These are phyloP conservation scores for Dicranocentrus wangi DNA, from an alignment of 2,888 invertebrate genomes.

Conservation along the genomic window DNA sequence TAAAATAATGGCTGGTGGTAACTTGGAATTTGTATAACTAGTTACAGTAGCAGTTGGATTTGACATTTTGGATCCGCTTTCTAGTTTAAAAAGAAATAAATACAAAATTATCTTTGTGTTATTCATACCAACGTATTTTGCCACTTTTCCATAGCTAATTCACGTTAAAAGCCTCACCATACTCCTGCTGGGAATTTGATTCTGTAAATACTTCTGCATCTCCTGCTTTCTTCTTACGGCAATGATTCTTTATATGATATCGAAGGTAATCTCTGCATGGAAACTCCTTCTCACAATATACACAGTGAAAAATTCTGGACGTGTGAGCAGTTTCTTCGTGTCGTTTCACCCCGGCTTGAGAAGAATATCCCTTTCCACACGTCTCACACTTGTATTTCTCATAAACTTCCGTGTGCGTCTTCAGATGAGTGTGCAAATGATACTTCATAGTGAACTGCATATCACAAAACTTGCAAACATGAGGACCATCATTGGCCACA, in stretches of 20 bases:
- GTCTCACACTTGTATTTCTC: conserved; percentile 46
- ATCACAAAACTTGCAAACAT: conserved; percentile 38
- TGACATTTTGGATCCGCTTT: no score
- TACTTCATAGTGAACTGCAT: conserved; percentile 29
- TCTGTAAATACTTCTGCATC: neutral
- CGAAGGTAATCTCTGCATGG: conserved; percentile 43
- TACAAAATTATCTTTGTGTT: no score
- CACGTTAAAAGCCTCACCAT: no score
- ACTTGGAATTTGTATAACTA: no score
- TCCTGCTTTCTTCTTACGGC: conserved; percentile 14
- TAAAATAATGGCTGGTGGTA: no score
- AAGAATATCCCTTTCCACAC: conserved; percentile 48
- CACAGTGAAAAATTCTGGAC: neutral
- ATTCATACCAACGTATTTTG: no score
- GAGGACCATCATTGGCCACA: conserved; percentile 26
- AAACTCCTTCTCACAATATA: conserved; percentile 24
- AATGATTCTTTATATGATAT: conserved; percentile 48
- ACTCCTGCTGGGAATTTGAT: no score
- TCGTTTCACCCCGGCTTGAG: conserved; percentile 37
- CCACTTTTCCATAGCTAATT: no score
- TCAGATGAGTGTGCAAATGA: conserved; percentile 33
- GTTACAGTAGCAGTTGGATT: no score
- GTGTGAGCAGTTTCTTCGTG: conserved; percentile 45
- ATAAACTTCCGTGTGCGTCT: conserved; percentile 45
- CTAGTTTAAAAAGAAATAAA: no score